Evolutionary conservation across 2,888 invertebrate species (phyloP).

Genomic region (Atrina japonica): DNA sequence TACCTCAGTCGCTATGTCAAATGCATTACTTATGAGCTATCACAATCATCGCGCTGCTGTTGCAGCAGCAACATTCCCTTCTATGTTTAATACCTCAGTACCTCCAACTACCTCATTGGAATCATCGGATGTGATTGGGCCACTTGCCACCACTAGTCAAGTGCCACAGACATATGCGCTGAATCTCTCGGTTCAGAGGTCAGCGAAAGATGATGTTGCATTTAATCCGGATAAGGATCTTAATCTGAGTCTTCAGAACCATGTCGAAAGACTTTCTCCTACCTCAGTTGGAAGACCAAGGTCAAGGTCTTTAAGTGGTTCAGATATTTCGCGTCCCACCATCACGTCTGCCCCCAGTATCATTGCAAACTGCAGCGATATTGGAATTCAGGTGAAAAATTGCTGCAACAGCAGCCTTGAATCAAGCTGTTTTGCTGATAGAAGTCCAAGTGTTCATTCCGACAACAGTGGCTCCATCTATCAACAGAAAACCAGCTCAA

Average conservation of each 20-base stretch:
- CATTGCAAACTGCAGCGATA: constrained; percentile 30
- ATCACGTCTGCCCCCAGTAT: constrained; percentile 28
- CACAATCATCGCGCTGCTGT: constrained; percentile 43
- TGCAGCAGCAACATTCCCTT: constrained; percentile 40
- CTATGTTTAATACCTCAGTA: constrained; percentile 47
- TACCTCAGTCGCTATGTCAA: constrained; percentile 46
- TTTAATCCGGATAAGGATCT: constrained; percentile 22
- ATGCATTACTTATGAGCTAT: constrained; percentile 46
- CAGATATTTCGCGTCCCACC: constrained; percentile 44
- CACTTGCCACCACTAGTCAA: constrained; percentile 58
- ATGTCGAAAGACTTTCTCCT: constrained; percentile 46
- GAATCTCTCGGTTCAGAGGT: constrained; percentile 64
- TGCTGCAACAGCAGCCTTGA: constrained; percentile 56
- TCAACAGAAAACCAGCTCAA: constrained; percentile 54
- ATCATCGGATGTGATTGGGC: constrained; percentile 25
- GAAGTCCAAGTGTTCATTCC: constrained; percentile 39
- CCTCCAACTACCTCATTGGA: constrained; percentile 57
- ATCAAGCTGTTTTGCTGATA: neutral
- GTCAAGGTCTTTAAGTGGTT: constrained; percentile 58
- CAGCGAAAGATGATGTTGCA: constrained; percentile 39
- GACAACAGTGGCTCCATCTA: constrained; percentile 35
- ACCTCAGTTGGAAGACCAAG: constrained; percentile 54
- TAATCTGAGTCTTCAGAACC: neutral
- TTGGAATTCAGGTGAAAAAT: constrained; percentile 62
- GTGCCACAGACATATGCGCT: constrained; percentile 69